phyloP scores from a whole-genome alignment of 2,113 vertebrate genomes.

The Solea solea region DNA sequence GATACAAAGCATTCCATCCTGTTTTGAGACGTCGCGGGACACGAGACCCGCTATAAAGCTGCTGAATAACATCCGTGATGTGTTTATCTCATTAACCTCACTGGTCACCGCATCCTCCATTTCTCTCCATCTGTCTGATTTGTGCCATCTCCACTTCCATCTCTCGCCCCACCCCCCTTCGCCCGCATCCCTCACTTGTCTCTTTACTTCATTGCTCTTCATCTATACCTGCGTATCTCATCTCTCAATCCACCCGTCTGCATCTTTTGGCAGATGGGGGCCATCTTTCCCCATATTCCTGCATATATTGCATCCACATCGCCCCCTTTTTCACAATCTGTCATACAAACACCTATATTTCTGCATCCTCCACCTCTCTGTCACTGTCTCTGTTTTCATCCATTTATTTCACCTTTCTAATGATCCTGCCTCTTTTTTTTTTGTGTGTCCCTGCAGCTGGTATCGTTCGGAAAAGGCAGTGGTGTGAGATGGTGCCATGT shows the following conservation, averaged over 20 bases:
- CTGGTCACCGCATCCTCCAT: slow-evolving; percentile 43
- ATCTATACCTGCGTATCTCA: slow-evolving; percentile 40
- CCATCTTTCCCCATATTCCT: slow-evolving; percentile 38
- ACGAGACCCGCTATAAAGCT: slow-evolving; percentile 14
- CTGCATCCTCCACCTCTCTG: slow-evolving; percentile 7
- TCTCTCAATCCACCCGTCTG: slow-evolving; percentile 17
- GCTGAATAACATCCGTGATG: slow-evolving; percentile 34
- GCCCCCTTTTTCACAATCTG: slow-evolving; percentile 25
- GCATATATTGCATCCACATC: slow-evolving; percentile 21
- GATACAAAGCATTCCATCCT: background rate
- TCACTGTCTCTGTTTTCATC: slow-evolving; percentile 34
- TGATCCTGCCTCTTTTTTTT: background rate
- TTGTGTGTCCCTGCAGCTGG: slow-evolving; percentile 81
- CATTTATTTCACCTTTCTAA: slow-evolving; percentile 13
- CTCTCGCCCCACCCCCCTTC: slow-evolving; percentile 43
- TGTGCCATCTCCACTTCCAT: slow-evolving; percentile 41
- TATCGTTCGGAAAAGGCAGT: slow-evolving; percentile 95
- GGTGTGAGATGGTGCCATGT: slow-evolving; percentile 99
- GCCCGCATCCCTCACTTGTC: slow-evolving; percentile 59
- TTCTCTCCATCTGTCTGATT: slow-evolving; percentile 39
- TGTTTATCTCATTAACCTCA: slow-evolving; percentile 60
- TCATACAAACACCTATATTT: slow-evolving; percentile 33
- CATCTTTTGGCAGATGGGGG: slow-evolving; percentile 5
- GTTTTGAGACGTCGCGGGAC: slow-evolving; percentile 23
- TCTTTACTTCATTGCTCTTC: slow-evolving; percentile 64